Conservation (phyloP, 2,113 vertebrate genomes). For the Potamarius usumacintae region DNA sequence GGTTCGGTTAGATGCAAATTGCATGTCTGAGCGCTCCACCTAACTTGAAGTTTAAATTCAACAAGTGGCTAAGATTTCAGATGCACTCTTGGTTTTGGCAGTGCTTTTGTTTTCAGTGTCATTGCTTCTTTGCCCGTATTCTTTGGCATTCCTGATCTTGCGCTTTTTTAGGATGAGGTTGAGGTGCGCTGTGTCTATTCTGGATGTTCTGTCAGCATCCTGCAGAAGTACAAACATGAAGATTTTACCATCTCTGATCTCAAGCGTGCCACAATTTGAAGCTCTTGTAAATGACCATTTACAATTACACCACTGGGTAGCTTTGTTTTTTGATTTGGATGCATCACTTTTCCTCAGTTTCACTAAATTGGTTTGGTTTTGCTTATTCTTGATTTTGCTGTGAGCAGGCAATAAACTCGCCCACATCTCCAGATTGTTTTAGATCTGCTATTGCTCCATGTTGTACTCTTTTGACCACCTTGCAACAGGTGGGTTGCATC, state of each 20-base stretch:
- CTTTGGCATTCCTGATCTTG: constrained; percentile 9
- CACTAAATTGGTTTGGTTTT: background rate
- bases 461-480: background rate
- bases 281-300: background rate
- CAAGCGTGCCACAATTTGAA: background rate
- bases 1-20: background rate
- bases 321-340: background rate
- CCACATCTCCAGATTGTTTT: background rate
- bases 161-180: background rate
- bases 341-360: background rate
- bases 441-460: background rate
- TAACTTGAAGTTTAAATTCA: background rate
- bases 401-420: background rate
- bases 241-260: background rate
- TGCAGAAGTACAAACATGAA: background rate
- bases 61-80: background rate
- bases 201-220: background rate
- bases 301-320: background rate
- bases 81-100: background rate
- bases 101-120: background rate
- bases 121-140: constrained; percentile 1
- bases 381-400: background rate
- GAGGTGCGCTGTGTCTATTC: background rate
- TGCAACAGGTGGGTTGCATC: background rate
- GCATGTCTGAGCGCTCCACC: background rate